Evolutionary conservation across 2,113 vertebrate genomes (phyloP), one percentile per base, ranked within the genome.

Genomic region (Gorilla gorilla): DNA sequence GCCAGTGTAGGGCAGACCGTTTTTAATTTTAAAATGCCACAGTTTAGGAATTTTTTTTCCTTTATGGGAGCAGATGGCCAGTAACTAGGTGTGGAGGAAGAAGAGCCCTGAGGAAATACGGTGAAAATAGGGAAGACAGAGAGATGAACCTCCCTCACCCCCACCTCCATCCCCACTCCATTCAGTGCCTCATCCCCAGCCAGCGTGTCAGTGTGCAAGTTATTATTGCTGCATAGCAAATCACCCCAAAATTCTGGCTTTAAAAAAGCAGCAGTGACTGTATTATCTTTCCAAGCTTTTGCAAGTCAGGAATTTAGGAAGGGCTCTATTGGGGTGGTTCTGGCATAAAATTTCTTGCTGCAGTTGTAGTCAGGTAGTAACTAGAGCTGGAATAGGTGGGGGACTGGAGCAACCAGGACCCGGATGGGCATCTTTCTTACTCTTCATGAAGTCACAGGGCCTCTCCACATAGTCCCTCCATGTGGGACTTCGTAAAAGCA

Each of bases 241-340:
- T 72, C 80, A 57, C 40, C 61, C 70, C 23, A 68, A 81, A 83
- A 68, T 45, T 87, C 64, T 73, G 55, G 20, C 16, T 90, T 64
- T 61, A 90, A 92, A 83, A 87, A 14, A 55, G 45, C 43, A 85
- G 35, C 43, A 50, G 52, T 40, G 52, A 59, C 82, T 93, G 78
- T 80, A 93, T 88, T 45, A 79, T 88, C 32, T 75, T 50, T 66
- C 52, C 35, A 83, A 75, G 48, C 90, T 94, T 97, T 55, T 76
- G 27, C 45, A 89, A 50, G 27, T 59, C 40, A 73, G 40, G 43
- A 93, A 86, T 96, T 94, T 7, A 20, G 73, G 50, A 89, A 94
- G 10, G 32, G 17, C 66, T 90, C 73, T 86, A 9, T 30, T 80
- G 66, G 27, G 32, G 25, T 16, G 38, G 20, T 70, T 95, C 64